phyloP scores from a whole-genome alignment of 2,113 vertebrate species.

The Tinamus guttatus region DNA sequence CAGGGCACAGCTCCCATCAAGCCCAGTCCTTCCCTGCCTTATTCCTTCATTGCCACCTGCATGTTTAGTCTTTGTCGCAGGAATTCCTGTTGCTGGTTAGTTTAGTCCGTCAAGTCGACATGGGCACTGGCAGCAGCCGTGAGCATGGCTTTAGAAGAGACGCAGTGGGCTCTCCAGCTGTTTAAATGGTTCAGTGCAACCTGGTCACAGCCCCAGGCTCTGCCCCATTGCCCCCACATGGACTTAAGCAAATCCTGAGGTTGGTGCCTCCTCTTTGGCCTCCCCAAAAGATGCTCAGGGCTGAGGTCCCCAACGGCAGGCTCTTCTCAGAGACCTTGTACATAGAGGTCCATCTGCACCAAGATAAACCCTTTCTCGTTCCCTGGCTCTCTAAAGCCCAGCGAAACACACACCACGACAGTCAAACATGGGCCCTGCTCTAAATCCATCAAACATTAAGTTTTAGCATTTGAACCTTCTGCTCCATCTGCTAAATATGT shows the following conservation, averaged over 20 bases:
- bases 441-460: rapidly evolving
- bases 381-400: no score
- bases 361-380: neutral
- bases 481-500: neutral
- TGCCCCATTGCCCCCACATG: neutral
- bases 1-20: rapidly evolving
- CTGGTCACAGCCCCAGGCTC: rapidly evolving
- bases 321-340: neutral
- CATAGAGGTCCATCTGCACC: rapidly evolving
- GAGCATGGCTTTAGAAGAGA: rapidly evolving
- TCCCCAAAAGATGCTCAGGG: neutral
- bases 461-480: neutral
- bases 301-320: rapidly evolving
- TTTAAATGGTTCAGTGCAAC: neutral
- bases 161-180: neutral
- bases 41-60: rapidly evolving
- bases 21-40: no score
- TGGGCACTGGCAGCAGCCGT: no score
- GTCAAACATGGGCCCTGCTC: neutral
- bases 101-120: rapidly evolving
- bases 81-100: neutral
- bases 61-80: rapidly evolving
- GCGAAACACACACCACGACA: rapidly evolving
- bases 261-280: neutral
- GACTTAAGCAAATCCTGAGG: neutral